Percentiles rank a stretch among this genome's conserved stretches.
These are phyloP conservation scores for Sisor rabdophorus DNA, from an alignment of 2,113 vertebrate species.

Conservation along the genomic window DNA sequence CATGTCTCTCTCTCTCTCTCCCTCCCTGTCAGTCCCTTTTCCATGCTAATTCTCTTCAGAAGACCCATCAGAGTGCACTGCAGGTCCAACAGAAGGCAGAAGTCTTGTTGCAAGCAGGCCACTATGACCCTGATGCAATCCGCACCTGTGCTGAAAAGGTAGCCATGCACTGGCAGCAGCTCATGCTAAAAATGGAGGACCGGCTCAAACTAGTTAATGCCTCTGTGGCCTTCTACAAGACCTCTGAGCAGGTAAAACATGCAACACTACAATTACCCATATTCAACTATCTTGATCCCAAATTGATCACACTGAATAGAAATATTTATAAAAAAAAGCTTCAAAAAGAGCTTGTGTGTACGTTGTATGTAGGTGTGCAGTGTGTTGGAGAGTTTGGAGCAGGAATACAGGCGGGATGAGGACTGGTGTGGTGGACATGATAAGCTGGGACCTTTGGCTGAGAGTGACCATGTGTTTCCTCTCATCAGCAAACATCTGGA, in stretches of 20 bases:
- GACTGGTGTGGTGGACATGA: conserved; percentile 97
- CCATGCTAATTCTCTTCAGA: conserved; percentile 96
- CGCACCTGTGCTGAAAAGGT: conserved; percentile 92
- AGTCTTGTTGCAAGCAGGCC: conserved; percentile 87
- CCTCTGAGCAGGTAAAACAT: conserved; percentile 87
- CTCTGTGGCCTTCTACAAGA: conserved; percentile 98
- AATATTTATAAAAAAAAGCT: background rate
- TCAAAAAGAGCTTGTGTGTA: background rate
- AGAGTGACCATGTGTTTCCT: conserved; percentile 89
- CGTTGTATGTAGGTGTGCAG: conserved; percentile 83
- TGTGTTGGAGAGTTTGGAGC: conserved; percentile 92
- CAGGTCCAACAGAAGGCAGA: conserved; percentile 97
- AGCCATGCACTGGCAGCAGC: conserved; percentile 95
- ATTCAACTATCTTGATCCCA: background rate
- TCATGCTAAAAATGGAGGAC: conserved; percentile 99
- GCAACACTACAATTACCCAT: background rate
- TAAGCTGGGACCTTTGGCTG: conserved; percentile 81
- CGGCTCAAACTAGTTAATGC: conserved; percentile 96
- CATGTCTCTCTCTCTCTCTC: conserved; percentile 2
- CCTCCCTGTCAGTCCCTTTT: conserved; percentile 82
- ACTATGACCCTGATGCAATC: conserved; percentile 91
- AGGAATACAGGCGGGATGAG: conserved; percentile 93
- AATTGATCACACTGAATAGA: background rate
- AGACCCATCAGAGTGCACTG: conserved; percentile 96
- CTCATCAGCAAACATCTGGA: conserved; percentile 98